phyloP scores from a whole-genome alignment of 2,797 vertebrate genomes.

The Neostethus bicornis region DNA sequence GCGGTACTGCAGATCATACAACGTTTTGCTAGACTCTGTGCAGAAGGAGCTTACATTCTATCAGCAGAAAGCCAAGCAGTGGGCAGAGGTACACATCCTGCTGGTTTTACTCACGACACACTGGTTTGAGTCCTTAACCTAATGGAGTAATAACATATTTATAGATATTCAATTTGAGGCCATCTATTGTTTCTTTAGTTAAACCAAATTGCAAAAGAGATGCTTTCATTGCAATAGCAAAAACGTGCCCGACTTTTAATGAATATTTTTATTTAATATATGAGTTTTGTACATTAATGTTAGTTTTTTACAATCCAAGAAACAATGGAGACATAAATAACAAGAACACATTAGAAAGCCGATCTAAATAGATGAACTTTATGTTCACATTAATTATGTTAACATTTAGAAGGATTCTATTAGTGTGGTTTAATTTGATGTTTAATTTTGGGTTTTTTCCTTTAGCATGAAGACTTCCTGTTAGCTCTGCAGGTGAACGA shows the following conservation, averaged over 20 bases:
- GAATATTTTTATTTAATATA: not conserved
- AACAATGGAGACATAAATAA: no score
- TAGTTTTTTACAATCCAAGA: no score
- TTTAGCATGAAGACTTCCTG: slow-evolving; percentile 94
- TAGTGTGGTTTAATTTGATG: no score
- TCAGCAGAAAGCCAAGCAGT: slow-evolving; percentile 94
- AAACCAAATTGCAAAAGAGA: not conserved
- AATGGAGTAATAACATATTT: not conserved
- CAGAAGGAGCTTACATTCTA: slow-evolving; percentile 91
- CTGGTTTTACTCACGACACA: no score
- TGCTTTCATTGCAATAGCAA: not conserved
- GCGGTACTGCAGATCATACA: slow-evolving; percentile 86
- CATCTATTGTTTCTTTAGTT: no score
- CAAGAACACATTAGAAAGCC: no score
- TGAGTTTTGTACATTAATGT: not conserved
- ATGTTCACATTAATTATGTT: no score
- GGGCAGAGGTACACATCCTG: slow-evolving; percentile 87
- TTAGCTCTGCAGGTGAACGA: slow-evolving; percentile 97
- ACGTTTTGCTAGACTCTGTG: slow-evolving; percentile 84
- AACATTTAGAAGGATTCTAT: no score
- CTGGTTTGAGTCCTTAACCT: no score
- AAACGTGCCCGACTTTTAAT: not conserved
- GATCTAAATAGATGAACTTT: no score
- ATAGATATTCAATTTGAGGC: not conserved
- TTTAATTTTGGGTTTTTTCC: not conserved